phyloP scores from a whole-genome alignment of 2,888 invertebrate species.

The Meandrusa payeni region DNA sequence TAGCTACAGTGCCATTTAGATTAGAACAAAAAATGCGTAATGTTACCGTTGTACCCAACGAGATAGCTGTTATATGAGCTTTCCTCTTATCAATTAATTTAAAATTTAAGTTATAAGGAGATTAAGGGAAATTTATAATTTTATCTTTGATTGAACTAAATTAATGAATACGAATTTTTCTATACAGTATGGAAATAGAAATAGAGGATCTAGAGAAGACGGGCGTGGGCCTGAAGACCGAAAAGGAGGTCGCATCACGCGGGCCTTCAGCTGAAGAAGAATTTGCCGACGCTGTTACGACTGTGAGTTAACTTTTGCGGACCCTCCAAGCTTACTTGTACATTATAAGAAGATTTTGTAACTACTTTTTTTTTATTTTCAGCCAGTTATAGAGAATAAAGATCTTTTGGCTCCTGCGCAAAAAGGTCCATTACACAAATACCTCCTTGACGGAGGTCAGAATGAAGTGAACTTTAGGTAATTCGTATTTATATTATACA shows the following conservation, averaged over 20 bases:
- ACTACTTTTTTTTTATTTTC: constrained; percentile 33
- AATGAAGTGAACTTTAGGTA: constrained; percentile 54
- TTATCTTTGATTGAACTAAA: too few relatives aligned
- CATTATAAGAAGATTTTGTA: background rate
- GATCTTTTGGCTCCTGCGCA: constrained; percentile 57
- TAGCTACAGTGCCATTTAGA: too few relatives aligned
- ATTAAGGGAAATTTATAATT: too few relatives aligned
- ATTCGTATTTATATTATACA: too few relatives aligned
- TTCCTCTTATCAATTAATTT: too few relatives aligned
- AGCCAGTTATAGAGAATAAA: constrained; percentile 75
- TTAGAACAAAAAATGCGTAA: too few relatives aligned
- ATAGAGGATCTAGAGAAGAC: constrained; percentile 47
- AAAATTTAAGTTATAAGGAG: too few relatives aligned
- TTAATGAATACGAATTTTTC: too few relatives aligned
- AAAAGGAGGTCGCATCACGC: constrained; percentile 41
- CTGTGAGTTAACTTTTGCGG: constrained; percentile 47
- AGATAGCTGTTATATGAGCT: too few relatives aligned
- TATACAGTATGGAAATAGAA: constrained; percentile 47
- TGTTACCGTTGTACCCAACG: too few relatives aligned
- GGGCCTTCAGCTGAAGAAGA: constrained; percentile 76
- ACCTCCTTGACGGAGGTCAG: constrained; percentile 57
- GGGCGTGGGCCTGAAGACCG: constrained; percentile 48
- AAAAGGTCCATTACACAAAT: constrained; percentile 57
- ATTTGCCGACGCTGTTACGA: constrained; percentile 79
- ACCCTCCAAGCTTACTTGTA: too few relatives aligned